A percentile compares a stretch with the other conserved stretches of the same genome.
These are phyloP conservation scores for Marmota flaviventris DNA, from an alignment of 2,113 vertebrate species.

Conservation along the genomic window DNA sequence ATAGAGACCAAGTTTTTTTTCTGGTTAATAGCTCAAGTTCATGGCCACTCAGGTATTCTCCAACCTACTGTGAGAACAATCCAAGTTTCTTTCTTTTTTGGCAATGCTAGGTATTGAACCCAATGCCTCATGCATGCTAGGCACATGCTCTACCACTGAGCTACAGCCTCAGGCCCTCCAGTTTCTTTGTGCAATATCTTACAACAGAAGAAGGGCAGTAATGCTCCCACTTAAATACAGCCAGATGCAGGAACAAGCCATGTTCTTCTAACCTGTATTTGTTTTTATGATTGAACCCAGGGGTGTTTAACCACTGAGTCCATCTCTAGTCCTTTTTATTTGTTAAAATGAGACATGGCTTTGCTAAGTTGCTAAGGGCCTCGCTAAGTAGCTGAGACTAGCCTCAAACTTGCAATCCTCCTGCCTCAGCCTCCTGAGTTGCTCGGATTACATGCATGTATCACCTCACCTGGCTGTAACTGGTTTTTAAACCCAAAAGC, in stretches of 20 bases:
- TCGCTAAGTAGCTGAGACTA: no score
- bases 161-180: not conserved
- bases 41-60: not conserved
- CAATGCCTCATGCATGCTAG: not conserved
- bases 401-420: no score
- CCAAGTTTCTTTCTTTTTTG: not conserved
- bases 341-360: no score
- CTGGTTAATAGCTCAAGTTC: slow-evolving; percentile 23
- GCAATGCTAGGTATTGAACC: not conserved
- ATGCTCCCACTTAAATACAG: not conserved
- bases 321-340: no score
- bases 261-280: not conserved
- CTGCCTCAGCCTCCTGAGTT: no score
- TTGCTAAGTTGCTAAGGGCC: no score
- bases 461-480: not conserved
- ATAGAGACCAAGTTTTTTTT: not conserved
- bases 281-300: no score
- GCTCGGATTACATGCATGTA: no score
- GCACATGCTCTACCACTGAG: not conserved
- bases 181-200: not conserved
- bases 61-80: not conserved
- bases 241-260: not conserved
- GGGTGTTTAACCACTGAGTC: no score
- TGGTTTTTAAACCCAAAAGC: slow-evolving; percentile 44
- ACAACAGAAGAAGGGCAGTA: not conserved